phyloP scores from a whole-genome alignment of 2,888 invertebrate genomes.

The Phaedon cochleariae region DNA sequence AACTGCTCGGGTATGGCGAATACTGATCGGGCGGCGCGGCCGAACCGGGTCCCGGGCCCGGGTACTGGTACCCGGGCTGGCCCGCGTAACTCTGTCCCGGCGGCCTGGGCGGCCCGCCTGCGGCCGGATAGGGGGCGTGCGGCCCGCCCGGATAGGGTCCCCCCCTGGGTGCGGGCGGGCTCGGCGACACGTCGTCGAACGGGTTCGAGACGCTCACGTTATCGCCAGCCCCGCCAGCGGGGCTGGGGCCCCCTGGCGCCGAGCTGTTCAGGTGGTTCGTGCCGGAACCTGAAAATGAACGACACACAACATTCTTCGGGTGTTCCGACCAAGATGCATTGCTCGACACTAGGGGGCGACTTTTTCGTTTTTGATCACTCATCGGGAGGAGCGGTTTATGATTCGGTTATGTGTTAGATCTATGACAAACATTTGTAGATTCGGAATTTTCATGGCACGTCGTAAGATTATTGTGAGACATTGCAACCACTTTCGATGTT shows the following conservation, averaged over 20 bases:
- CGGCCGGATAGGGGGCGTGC: conserved; percentile 61
- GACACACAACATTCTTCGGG: no score
- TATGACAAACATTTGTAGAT: no score
- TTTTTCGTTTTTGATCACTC: no score
- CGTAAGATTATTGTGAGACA: no score
- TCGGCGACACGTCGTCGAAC: conserved; percentile 79
- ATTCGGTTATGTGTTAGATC: no score
- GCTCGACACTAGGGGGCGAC: no score
- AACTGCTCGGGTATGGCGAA: conserved; percentile 65
- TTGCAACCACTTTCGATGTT: no score
- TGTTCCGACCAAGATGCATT: no score
- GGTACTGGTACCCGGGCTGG: conserved; percentile 70
- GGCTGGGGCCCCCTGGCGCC: conserved; percentile 59
- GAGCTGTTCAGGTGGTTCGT: conserved; percentile 61
- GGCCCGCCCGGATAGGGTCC: conserved; percentile 60
- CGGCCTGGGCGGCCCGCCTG: conserved; percentile 59
- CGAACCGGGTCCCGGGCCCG: conserved; percentile 52
- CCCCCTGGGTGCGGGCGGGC: conserved; percentile 57
- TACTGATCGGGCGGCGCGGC: conserved; percentile 65
- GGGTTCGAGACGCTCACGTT: conserved; percentile 88
- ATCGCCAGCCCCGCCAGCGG: conserved; percentile 67
- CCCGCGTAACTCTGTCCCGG: conserved; percentile 65
- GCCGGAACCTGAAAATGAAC: conserved; percentile 56
- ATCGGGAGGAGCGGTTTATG: no score
- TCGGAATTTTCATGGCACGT: no score